Conservation (phyloP, 2,888 invertebrate genomes). For the Latrodectus elegans region DNA sequence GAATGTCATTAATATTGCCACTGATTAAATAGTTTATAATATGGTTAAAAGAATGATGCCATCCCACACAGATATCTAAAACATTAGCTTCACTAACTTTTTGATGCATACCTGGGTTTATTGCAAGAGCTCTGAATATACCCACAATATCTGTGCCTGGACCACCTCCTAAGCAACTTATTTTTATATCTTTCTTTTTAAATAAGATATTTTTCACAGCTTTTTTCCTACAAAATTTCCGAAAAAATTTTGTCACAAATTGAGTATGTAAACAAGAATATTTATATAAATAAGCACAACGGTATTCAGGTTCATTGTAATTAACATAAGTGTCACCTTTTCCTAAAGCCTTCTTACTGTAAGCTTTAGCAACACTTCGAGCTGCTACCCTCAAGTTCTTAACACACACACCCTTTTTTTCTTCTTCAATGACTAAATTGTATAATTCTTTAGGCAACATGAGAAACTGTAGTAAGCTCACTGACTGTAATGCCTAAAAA, state of each 20-base stretch:
- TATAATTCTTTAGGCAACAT: constrained; percentile 28
- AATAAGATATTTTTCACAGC: neutral
- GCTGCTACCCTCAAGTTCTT: constrained; percentile 10
- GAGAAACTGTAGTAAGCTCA: neutral
- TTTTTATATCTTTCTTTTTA: constrained; percentile 23
- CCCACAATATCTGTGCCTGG: constrained; percentile 53
- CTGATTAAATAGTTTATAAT: constrained; percentile 21
- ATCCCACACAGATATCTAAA: constrained; percentile 53
- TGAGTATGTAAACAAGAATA: constrained; percentile 40
- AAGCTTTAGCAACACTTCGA: constrained; percentile 11
- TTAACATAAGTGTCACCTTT: constrained; percentile 37
- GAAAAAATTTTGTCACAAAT: constrained; percentile 31
- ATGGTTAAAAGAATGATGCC: constrained; percentile 45
- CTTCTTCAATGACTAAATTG: constrained; percentile 41
- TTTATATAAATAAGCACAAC: constrained; percentile 57
- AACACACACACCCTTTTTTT: constrained; percentile 21
- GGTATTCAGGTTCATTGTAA: constrained; percentile 41
- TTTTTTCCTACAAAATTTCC: constrained; percentile 4
- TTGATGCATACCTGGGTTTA: constrained; percentile 7
- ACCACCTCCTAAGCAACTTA: constrained; percentile 54
- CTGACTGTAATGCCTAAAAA: too few relatives aligned
- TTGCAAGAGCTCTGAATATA: constrained; percentile 37
- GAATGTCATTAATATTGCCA: constrained; percentile 35
- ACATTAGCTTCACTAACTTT: constrained; percentile 41
- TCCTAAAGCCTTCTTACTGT: constrained; percentile 16